Conservation (phyloP, 2,113 vertebrate genomes). For the Dendropsophus ebraccatus region DNA sequence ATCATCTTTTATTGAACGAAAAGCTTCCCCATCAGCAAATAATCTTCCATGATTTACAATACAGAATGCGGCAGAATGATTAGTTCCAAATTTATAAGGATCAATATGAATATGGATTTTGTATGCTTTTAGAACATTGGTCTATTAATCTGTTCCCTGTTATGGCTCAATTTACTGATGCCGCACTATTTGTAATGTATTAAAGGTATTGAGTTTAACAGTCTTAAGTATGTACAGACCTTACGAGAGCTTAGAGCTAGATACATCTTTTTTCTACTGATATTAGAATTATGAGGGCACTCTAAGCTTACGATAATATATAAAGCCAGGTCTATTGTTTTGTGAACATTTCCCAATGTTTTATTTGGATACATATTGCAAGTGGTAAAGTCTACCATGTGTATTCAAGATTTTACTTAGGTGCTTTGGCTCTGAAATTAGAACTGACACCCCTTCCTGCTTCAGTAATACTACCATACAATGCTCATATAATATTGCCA, state of each 20-base stretch:
- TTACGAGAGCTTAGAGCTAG: background rate
- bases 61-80: conserved; percentile 23
- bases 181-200: conserved; percentile 8
- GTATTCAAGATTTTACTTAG: too few relatives aligned
- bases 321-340: too few relatives aligned
- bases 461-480: too few relatives aligned
- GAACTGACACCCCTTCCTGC: too few relatives aligned
- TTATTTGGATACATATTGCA: too few relatives aligned
- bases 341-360: too few relatives aligned
- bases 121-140: conserved; percentile 38
- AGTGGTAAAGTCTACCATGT: too few relatives aligned
- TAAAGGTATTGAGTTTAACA: background rate
- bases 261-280: background rate
- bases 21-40: conserved; percentile 38
- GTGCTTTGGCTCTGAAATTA: too few relatives aligned
- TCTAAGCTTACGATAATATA: too few relatives aligned
- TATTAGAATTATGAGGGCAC: background rate
- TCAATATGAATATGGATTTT: conserved; percentile 49
- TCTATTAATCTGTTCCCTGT: conserved; percentile 38
- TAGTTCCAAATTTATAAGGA: conserved; percentile 27
- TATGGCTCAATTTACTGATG: conserved; percentile 24
- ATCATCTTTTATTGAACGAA: conserved; percentile 32
- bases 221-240: background rate
- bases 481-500: too few relatives aligned
- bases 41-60: conserved; percentile 40